phyloP scores from a whole-genome alignment of 2,797 vertebrate species.

The Phalanger gymnotis region DNA sequence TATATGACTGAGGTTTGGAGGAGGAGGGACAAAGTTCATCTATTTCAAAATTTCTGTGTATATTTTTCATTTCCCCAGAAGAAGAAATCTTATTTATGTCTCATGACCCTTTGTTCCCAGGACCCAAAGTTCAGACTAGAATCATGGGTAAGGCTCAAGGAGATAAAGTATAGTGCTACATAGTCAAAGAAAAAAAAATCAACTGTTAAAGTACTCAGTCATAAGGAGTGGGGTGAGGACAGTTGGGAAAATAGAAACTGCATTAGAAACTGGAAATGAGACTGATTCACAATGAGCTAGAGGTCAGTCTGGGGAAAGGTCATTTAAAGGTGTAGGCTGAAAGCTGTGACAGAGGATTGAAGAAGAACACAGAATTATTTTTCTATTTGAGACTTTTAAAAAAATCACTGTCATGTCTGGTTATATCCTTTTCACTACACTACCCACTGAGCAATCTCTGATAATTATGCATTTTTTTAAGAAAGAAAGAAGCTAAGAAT shows the following conservation, averaged over 20 bases:
- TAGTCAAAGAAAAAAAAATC: not conserved
- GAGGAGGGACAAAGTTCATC: not conserved
- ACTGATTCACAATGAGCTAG: not conserved
- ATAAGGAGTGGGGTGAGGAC: not conserved
- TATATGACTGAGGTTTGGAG: not conserved
- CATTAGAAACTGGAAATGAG: too few relatives aligned
- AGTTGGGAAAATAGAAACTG: not conserved
- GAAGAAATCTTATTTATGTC: not conserved
- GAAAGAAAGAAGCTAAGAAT: not conserved
- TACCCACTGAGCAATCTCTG: not conserved
- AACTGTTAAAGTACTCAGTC: not conserved
- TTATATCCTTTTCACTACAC: not conserved
- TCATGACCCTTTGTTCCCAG: not conserved
- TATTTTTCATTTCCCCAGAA: not conserved
- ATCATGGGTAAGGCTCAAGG: not conserved
- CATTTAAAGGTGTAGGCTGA: not conserved
- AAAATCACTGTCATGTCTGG: not conserved
- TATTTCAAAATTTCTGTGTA: not conserved
- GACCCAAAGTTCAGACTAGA: not conserved
- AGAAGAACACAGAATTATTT: not conserved
- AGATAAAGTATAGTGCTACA: not conserved
- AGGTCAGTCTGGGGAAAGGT: not conserved
- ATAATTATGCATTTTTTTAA: not conserved
- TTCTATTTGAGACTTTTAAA: not conserved
- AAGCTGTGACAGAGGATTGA: not conserved